Conservation (phyloP, 2,113 vertebrate species). For the Percopsis transmontana region DNA sequence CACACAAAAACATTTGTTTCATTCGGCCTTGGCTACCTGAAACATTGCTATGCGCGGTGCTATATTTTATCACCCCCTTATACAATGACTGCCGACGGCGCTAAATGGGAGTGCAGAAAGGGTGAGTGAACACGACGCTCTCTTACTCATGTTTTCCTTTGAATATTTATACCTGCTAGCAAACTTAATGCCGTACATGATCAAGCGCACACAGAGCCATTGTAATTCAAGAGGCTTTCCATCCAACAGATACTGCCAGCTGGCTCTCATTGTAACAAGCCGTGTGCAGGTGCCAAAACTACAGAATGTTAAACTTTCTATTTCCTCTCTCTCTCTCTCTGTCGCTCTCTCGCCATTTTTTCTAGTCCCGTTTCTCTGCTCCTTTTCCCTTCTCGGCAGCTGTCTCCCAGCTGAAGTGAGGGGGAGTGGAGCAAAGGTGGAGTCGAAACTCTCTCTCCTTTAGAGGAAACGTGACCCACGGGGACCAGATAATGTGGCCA, state of each 20-base stretch:
- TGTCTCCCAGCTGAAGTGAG: conserved; percentile 46
- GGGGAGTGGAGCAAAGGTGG: not conserved
- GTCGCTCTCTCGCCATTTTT: too few relatives aligned
- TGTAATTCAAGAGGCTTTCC: not conserved
- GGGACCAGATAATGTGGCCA: not conserved
- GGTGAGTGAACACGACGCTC: not conserved
- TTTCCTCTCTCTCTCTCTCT: too few relatives aligned
- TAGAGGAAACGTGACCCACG: not conserved
- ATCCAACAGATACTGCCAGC: not conserved
- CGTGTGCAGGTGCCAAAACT: not conserved
- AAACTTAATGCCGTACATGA: not conserved
- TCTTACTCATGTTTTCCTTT: not conserved
- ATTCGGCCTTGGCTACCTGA: too few relatives aligned
- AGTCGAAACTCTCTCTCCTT: not conserved
- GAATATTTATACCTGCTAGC: not conserved
- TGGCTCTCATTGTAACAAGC: conserved; percentile 1
- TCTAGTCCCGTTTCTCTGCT: not conserved
- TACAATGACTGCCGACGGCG: not conserved
- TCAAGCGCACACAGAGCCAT: not conserved
- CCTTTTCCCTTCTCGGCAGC: conserved; percentile 8
- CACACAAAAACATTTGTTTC: too few relatives aligned
- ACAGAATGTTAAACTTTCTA: not conserved
- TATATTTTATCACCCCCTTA: not conserved
- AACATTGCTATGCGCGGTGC: too few relatives aligned
- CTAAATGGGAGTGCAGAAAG: not conserved